Evolutionary conservation across 2,888 invertebrate genomes (phyloP), one percentile per base, ranked within the genome.

Genomic region (Tanytarsus gracilentus): DNA sequence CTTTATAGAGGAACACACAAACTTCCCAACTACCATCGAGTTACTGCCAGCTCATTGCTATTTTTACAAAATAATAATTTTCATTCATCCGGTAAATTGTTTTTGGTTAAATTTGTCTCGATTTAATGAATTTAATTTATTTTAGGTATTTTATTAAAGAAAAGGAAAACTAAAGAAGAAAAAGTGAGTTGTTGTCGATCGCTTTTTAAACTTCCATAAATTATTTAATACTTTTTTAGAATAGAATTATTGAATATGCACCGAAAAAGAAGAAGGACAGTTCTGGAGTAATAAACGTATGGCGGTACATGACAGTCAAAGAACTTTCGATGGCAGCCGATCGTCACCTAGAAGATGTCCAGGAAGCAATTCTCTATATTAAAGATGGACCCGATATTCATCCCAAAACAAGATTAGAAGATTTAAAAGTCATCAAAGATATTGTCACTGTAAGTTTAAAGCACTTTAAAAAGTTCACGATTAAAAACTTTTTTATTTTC

Each of bases 301-400:
- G 91, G 89, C 75, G 80, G 49, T 80, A 86, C 67, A 93, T 94
- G 80, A 89, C 88, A 0, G 84, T 92, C 0, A 69, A 71, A 25
- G 85, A 94, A 66, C 70, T 95, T 61, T 86, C 90, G 0, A 68
- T 76, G 51, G 77, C 82, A 0, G 68, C 88, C 27, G 72, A 77
- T 3, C 82, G 81, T 69, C 77, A 84, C 69, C 67, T 84, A 63
- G 83, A 85, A 66, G 80, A 85, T 68, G 75, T 90, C 0, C 80
- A 83, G 64, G 82, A 85, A 69, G 81, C 81, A 0, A 78, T 90
- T 74, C 71, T 80, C 29, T 84, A 80, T 72, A 78, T 84, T 0
- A 78, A 81, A 62, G 80, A 81, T 64, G 75, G 77, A 1, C 77
- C 78, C 2, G 72, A 75, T 39, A 79, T 83, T 64, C 75, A 74